Evolutionary conservation across 2,113 vertebrate species (phyloP), one percentile per base, ranked within the genome.

Genomic region (Asarcornis scutulata): DNA sequence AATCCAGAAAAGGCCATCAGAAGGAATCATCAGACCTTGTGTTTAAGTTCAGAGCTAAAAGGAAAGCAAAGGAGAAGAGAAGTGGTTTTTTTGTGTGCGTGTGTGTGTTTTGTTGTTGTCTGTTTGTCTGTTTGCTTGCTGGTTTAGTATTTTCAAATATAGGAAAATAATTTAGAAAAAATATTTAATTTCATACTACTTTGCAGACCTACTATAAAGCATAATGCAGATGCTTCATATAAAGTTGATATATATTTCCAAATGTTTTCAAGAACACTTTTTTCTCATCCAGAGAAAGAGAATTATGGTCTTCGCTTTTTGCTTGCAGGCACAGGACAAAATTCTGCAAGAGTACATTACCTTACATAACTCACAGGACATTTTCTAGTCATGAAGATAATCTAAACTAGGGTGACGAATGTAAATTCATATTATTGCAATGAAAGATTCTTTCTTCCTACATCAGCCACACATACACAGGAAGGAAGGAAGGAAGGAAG

Each of bases 1-100:
- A 97, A 98, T 95, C 83, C 87, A 97, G 80, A 85, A 95, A 97
- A 95, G 86, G 67, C 32, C 95, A 96, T 94, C 86, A 97, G 74
- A 96, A 94, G 75, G 42, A 96, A 96, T 92, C 73, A 96, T 8
- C 59, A 75, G 72, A 81, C 77, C 60, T 97, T 95, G 86, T 89
- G 53, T 69, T 96, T 75, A 63, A 82, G 59, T 89, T 91, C 81
- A 72, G 29, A 83, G 66, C 23, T 36, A 42, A 74, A 80, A 76
- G 18, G 12, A 79, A 78, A 74, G 21, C 25, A 88, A 92, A 76
- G 34, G n/a, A 88, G 42, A 77, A 40, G 4, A 13, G 62, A 95
- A 81, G 76, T 36, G 13, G 71, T 86, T 87, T 63, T 72, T 17
- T 22, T 44, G 12, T 50, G 48, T 23, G 48, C 23, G 73, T 36